Evolutionary conservation across 1,140 invertebrate genomes (phyloP).

Genomic region (Melanaphis sacchari): DNA sequence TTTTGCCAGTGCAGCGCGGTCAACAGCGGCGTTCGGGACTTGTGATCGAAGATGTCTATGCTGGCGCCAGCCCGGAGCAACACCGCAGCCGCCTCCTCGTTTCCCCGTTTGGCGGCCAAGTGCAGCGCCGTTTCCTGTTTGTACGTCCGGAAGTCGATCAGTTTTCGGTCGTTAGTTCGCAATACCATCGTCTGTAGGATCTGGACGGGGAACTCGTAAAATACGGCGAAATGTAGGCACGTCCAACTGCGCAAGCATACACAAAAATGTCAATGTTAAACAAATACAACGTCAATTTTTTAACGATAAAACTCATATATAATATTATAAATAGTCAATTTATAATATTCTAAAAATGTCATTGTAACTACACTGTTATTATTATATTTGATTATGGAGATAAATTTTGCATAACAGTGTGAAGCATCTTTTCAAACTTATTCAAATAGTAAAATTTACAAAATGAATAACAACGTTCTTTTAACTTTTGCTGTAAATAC

Average conservation of each 20-base stretch:
- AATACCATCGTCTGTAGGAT: neutral
- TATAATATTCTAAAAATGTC: too few species aligned
- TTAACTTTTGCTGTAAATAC: too few species aligned
- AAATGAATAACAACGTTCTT: too few species aligned
- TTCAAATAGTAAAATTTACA: too few species aligned
- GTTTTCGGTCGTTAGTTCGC: neutral
- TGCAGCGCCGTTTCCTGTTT: conserved; percentile 21
- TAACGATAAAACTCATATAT: too few species aligned
- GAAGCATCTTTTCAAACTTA: too few species aligned
- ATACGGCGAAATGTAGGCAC: conserved; percentile 28
- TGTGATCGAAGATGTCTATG: neutral
- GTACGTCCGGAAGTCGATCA: neutral
- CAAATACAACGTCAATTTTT: too few species aligned
- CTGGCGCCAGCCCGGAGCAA: neutral
- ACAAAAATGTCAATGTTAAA: neutral
- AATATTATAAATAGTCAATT: too few species aligned
- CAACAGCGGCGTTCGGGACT: neutral
- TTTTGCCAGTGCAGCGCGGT: neutral
- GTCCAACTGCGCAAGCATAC: conserved; percentile 15
- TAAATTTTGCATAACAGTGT: too few species aligned
- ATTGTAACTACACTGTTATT: too few species aligned
- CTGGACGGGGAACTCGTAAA: neutral
- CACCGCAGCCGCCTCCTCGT: neutral
- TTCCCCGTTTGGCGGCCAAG: conserved; percentile 1
- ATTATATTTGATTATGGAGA: too few species aligned